A percentile compares a stretch with the other conserved stretches of the same genome.
Conservation (phyloP, 2,888 invertebrate species). For the Noctua pronuba region DNA sequence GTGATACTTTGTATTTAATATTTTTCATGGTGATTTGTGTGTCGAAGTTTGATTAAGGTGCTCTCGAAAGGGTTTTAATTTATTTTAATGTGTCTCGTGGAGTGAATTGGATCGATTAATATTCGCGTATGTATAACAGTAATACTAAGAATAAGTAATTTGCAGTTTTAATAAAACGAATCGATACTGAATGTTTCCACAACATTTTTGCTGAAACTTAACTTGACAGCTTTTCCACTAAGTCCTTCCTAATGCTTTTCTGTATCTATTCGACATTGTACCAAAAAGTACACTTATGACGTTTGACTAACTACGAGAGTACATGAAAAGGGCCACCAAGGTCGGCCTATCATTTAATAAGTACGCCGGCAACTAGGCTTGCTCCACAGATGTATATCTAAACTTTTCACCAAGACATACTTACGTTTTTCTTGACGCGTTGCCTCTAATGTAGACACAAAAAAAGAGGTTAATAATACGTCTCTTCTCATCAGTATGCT, state of each 20-base stretch:
- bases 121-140: slow-evolving; percentile 25
- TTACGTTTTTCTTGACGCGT: background rate
- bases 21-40: slow-evolving; percentile 58
- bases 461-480: background rate
- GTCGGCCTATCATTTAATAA: background rate
- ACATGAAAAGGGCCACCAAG: background rate
- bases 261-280: background rate
- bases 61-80: slow-evolving; percentile 48
- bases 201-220: background rate
- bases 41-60: slow-evolving; percentile 52
- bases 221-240: background rate
- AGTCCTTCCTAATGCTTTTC: background rate
- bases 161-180: background rate
- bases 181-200: background rate
- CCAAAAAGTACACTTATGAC: background rate
- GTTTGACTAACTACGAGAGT: background rate
- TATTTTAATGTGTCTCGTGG: slow-evolving; percentile 50
- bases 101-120: slow-evolving; percentile 48
- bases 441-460: background rate
- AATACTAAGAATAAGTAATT: background rate
- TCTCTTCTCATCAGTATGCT: background rate
- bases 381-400: background rate
- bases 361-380: background rate
- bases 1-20: slow-evolving; percentile 61
- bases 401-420: background rate